These are phyloP conservation scores for Pelodiscus sinensis DNA, from an alignment of 2,113 vertebrate genomes.

Conservation along the genomic window DNA sequence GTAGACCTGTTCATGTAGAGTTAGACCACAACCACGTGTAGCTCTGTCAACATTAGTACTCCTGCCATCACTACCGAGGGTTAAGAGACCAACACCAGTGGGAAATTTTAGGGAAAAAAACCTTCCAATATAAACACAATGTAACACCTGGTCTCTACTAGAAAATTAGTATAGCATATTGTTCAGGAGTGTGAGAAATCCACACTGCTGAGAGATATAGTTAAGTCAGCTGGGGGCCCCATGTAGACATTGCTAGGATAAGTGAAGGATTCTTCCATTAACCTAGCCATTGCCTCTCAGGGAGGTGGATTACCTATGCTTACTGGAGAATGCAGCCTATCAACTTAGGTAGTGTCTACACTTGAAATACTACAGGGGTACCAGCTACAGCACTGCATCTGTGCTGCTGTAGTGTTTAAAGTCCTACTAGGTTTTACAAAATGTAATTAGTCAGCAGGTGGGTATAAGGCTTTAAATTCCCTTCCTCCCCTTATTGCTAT, in stretches of 20 bases:
- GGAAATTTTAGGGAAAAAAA: not conserved
- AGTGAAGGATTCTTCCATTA: not conserved
- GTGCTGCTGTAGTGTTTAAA: not conserved
- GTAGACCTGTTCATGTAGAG: not conserved
- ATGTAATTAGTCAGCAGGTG: not conserved
- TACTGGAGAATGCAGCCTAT: not conserved
- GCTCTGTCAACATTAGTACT: not conserved
- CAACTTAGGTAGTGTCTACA: not conserved
- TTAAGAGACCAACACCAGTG: not conserved
- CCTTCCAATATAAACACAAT: not conserved
- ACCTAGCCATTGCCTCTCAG: not conserved
- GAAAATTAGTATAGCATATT: not conserved
- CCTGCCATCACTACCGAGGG: fast-evolving
- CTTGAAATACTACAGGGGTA: not conserved
- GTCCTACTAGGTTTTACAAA: not conserved
- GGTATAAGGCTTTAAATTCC: not conserved
- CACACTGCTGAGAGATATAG: not conserved
- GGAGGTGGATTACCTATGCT: not conserved
- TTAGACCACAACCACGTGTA: not conserved
- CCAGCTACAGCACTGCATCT: not conserved
- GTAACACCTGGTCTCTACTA: not conserved
- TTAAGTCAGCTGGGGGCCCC: not conserved
- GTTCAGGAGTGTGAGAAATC: not conserved
- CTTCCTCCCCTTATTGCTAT: not conserved
- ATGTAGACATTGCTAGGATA: not conserved